Evolutionary conservation across 2,113 vertebrate species (phyloP).

Genomic region (Salminus brasiliensis): DNA sequence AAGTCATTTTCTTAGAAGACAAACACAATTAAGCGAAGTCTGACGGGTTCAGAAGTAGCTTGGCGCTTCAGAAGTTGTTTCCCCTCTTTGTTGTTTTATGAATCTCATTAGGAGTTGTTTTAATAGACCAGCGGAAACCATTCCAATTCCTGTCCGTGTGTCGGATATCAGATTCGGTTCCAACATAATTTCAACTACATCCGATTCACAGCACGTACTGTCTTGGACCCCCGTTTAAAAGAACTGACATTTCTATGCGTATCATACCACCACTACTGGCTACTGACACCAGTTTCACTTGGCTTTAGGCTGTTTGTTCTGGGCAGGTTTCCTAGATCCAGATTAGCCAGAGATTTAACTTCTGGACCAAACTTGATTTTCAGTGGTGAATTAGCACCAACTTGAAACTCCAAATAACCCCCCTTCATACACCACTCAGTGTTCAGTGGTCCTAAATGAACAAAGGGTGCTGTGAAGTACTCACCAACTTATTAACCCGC

Average conservation of each 20-base stretch:
- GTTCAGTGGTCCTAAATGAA: neutral
- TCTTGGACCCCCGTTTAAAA: neutral
- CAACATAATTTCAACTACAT: too few relatives aligned
- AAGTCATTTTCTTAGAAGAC: too few relatives aligned
- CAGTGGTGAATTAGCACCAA: neutral
- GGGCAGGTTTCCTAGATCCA: neutral
- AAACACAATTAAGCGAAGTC: too few relatives aligned
- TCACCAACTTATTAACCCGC: conserved; percentile 94
- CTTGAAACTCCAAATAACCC: neutral
- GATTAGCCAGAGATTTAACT: neutral
- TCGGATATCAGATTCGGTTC: too few relatives aligned
- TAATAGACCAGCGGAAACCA: too few relatives aligned
- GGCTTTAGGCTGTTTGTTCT: neutral
- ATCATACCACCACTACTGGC: neutral
- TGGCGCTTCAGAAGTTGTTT: too few relatives aligned
- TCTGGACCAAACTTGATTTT: neutral
- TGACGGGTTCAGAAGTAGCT: too few relatives aligned
- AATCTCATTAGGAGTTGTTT: too few relatives aligned
- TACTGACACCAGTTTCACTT: neutral
- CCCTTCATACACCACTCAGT: neutral
- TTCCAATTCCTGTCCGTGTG: too few relatives aligned
- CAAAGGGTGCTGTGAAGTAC: conserved; percentile 50
- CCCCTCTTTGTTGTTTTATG: too few relatives aligned
- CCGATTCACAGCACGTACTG: too few relatives aligned
- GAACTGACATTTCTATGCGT: neutral